phyloP scores from a whole-genome alignment of 2,888 invertebrate genomes.

The Zhuqinia jingwanae region DNA sequence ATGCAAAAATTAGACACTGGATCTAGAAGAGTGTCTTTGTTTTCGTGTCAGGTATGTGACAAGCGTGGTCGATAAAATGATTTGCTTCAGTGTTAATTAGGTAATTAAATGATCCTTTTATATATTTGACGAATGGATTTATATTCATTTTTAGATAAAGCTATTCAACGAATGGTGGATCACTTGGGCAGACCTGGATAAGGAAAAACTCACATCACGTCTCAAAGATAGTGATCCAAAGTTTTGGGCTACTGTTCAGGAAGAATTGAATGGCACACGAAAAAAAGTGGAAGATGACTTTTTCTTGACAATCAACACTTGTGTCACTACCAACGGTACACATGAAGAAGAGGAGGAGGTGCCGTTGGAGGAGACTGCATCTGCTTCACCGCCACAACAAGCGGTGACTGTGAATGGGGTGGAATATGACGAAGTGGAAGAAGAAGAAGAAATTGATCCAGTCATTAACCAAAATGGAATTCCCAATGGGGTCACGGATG shows the following conservation, averaged over 20 bases:
- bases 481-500: slow-evolving; percentile 8
- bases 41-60: slow-evolving; percentile 77
- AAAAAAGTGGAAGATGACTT: slow-evolving; percentile 77
- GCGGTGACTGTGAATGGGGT: slow-evolving; percentile 9
- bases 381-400: not conserved
- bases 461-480: slow-evolving; percentile 25
- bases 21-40: slow-evolving; percentile 75
- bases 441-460: slow-evolving; percentile 1
- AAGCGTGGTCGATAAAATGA: too few relatives aligned
- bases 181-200: slow-evolving; percentile 73
- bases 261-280: slow-evolving; percentile 76
- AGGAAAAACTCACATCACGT: slow-evolving; percentile 65
- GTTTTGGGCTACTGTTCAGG: slow-evolving; percentile 77
- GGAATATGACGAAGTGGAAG: not conserved
- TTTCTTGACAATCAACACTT: slow-evolving; percentile 36
- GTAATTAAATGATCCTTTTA: not conserved
- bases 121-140: too few relatives aligned
- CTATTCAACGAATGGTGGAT: slow-evolving; percentile 79
- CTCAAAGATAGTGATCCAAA: slow-evolving; percentile 75
- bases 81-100: not conserved
- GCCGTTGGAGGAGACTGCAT: not conserved
- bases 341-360: not conserved
- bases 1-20: slow-evolving; percentile 74
- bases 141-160: too few relatives aligned
- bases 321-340: not conserved